phyloP scores from a whole-genome alignment of 2,113 vertebrate species.

The Pygoscelis antarcticus region DNA sequence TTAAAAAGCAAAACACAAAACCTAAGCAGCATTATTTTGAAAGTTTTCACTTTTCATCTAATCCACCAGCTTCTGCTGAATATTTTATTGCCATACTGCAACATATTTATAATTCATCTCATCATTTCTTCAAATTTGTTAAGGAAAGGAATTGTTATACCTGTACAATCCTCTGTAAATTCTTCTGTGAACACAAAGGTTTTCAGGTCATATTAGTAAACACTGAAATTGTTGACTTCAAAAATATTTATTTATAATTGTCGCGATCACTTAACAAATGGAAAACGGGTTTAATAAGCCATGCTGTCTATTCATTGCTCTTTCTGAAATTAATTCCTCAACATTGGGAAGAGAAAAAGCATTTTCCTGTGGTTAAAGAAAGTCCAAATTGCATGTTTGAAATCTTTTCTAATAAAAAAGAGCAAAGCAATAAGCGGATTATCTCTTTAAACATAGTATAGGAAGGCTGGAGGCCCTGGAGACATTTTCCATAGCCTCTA shows the following conservation, averaged over 20 bases:
- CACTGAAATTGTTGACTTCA: background rate
- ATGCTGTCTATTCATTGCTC: background rate
- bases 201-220: background rate
- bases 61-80: slow-evolving; percentile 31
- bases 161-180: background rate
- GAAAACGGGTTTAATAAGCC: background rate
- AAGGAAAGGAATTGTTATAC: slow-evolving; percentile 1
- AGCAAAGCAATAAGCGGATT: slow-evolving; percentile 64
- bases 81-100: slow-evolving; percentile 28
- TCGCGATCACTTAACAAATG: background rate
- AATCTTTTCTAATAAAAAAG: slow-evolving; percentile 63
- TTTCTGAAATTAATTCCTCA: slow-evolving; percentile 30
- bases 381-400: slow-evolving; percentile 56
- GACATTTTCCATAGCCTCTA: slow-evolving; percentile 57
- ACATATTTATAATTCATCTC: slow-evolving; percentile 49
- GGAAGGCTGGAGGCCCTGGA: slow-evolving; percentile 42
- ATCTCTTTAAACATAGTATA: slow-evolving; percentile 65
- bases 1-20: slow-evolving; percentile 25
- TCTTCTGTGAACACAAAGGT: background rate
- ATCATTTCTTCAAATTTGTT: slow-evolving; percentile 5
- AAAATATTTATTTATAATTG: slow-evolving; percentile 2
- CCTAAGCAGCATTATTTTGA: background rate
- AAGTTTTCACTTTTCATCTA: slow-evolving; percentile 41
- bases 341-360: slow-evolving; percentile 31
- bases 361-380: slow-evolving; percentile 50